Conservation (phyloP, 2,888 invertebrate species). For the Melanargia galathea region DNA sequence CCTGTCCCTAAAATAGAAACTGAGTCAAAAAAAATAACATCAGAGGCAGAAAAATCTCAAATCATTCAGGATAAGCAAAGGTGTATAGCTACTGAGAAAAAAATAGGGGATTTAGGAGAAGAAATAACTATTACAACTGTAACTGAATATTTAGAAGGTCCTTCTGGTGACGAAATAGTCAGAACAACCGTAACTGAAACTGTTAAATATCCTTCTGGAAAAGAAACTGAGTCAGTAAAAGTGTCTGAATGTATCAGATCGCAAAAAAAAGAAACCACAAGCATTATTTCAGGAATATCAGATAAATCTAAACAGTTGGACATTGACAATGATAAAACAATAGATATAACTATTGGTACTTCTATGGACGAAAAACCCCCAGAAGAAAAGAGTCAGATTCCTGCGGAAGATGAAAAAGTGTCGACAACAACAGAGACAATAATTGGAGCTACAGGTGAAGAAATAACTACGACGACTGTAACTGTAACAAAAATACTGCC, state of each 20-base stretch:
- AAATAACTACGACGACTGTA: conserved; percentile 27
- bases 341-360: neutral
- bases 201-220: conserved; percentile 23
- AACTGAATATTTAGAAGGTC: conserved; percentile 8
- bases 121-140: conserved; percentile 20
- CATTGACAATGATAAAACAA: neutral
- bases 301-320: neutral
- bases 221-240: conserved; percentile 18
- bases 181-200: conserved; percentile 30
- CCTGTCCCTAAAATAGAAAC: neutral
- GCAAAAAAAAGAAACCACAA: neutral
- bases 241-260: conserved; percentile 10
- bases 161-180: conserved; percentile 21
- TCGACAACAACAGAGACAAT: conserved; percentile 19
- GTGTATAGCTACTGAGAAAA: neutral
- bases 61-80: neutral
- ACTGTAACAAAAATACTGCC: conserved; percentile 36
- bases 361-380: neutral
- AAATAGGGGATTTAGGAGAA: conserved; percentile 19
- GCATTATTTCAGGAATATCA: neutral
- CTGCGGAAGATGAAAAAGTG: conserved; percentile 19
- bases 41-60: neutral
- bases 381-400: neutral
- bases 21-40: neutral
- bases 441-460: conserved; percentile 22